These are phyloP conservation scores for Bombyx mori DNA, from an alignment of 1,140 invertebrate genomes.

Conservation along the genomic window ASM3026992v2 NC_085116.1:16400001-16400500, in stretches of 20 bases:
- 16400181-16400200: not conserved
- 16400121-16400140: too few species aligned
- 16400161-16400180: too few species aligned
- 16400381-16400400: not conserved
- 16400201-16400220: constrained; percentile 28
- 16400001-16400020: too few species aligned
- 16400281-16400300: constrained; percentile 43
- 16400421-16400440: too few species aligned
- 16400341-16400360: constrained; percentile 18
- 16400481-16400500: not conserved
- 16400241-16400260: constrained; percentile 59
- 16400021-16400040: too few species aligned
- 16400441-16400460: not conserved
- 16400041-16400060: too few species aligned
- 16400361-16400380: constrained; percentile 1
- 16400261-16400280: constrained; percentile 55
- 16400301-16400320: constrained; percentile 22
- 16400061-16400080: too few species aligned
- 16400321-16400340: constrained; percentile 19
- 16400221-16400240: constrained; percentile 41
- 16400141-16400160: too few species aligned
- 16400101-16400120: too few species aligned
- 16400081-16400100: too few species aligned
- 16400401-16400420: not conserved
- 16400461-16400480: not conserved